Percentiles rank a stretch among this genome's conserved stretches.
phyloP scores from a whole-genome alignment of 2,797 vertebrate genomes.

The Apodemus agrarius region DNA sequence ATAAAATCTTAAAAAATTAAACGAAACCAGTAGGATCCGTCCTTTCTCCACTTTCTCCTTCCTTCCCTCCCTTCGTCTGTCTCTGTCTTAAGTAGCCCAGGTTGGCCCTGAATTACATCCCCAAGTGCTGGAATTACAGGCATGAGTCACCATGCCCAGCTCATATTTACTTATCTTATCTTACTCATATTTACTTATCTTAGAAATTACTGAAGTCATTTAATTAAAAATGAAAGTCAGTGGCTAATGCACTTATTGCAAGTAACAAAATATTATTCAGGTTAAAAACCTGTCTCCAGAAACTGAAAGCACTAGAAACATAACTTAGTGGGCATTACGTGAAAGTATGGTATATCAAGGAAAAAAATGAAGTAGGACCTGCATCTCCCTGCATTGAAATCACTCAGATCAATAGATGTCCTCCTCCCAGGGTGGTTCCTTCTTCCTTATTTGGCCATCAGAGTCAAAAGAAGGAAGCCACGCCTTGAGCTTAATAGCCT shows the following conservation, averaged over 20 bases:
- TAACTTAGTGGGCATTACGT: background rate
- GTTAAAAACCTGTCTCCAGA: conserved; percentile 54
- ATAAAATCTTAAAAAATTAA: background rate
- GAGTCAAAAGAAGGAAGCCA: conserved; percentile 62
- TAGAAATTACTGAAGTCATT: background rate
- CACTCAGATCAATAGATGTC: conserved; percentile 45
- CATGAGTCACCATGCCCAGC: background rate
- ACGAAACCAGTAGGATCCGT: background rate
- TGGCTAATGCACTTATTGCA: conserved; percentile 13
- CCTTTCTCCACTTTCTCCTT: too few relatives aligned
- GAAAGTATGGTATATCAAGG: background rate
- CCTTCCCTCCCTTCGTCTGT: too few relatives aligned
- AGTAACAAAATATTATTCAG: background rate
- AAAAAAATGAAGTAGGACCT: background rate
- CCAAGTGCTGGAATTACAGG: background rate
- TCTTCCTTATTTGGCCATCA: conserved; percentile 72
- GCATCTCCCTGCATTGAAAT: background rate
- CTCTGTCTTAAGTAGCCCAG: background rate
- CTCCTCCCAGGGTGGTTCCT: conserved; percentile 3
- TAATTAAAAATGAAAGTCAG: conserved; percentile 35
- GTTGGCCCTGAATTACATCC: background rate
- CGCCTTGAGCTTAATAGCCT: conserved; percentile 35
- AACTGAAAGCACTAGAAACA: conserved; percentile 34
- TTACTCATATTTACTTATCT: too few relatives aligned
- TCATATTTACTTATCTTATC: background rate